phyloP scores from a whole-genome alignment of 2,888 invertebrate species.

The Dione vanillae region DNA sequence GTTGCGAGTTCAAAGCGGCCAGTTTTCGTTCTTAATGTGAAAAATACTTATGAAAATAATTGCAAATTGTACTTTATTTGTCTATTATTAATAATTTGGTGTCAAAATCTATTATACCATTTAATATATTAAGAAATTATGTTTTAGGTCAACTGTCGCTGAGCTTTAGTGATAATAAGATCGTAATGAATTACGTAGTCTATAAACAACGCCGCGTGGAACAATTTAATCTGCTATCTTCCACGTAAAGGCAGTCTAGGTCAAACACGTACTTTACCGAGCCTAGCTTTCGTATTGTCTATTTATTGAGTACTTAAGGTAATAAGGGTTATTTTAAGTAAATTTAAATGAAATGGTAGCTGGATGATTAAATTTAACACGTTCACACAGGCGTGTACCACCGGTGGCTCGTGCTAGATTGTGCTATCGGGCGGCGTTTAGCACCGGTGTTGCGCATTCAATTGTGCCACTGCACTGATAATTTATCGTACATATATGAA shows the following conservation, averaged over 20 bases:
- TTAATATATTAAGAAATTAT: neutral
- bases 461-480: no score
- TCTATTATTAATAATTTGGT: neutral
- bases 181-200: neutral
- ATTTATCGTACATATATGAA: no score
- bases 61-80: no score
- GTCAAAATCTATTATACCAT: neutral
- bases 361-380: neutral
- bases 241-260: conserved; percentile 9
- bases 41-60: no score
- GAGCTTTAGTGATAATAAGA: neutral
- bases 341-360: neutral
- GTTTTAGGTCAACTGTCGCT: neutral
- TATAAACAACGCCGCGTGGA: neutral
- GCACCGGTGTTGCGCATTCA: no score
- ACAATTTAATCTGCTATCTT: conserved; percentile 16
- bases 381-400: neutral
- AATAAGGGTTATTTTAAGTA: neutral
- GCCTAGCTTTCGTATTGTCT: conserved; percentile 5
- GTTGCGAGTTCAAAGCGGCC: no score
- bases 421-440: no score
- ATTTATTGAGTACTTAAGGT: neutral
- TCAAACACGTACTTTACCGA: conserved; percentile 4
- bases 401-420: no score
- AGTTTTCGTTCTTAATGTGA: no score